Conservation (phyloP, 2,113 vertebrate genomes). For the Xenopus laevis region DNA sequence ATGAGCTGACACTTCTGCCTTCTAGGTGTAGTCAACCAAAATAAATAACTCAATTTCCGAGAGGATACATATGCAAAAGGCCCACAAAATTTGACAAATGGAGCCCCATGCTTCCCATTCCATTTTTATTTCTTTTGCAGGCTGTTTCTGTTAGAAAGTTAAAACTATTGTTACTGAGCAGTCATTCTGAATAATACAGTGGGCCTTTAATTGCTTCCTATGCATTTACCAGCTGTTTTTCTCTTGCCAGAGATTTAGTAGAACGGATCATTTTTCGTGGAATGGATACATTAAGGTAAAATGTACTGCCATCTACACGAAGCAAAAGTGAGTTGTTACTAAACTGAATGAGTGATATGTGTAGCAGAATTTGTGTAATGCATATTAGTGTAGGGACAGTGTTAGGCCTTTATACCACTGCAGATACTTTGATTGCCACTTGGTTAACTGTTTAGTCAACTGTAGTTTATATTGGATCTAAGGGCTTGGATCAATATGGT, state of each 20-base stretch:
- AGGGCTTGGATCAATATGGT: too few species aligned
- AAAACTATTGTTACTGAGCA: slow-evolving; percentile 39
- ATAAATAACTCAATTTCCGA: slow-evolving; percentile 70
- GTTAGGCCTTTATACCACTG: too few species aligned
- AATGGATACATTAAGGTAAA: too few species aligned
- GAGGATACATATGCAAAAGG: slow-evolving; percentile 59
- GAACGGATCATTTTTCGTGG: slow-evolving; percentile 9
- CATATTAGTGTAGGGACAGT: too few species aligned
- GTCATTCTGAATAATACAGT: slow-evolving; percentile 57
- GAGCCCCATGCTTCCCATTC: slow-evolving; percentile 48
- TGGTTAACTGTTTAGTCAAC: too few species aligned
- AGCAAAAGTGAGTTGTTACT: too few species aligned
- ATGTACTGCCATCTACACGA: too few species aligned
- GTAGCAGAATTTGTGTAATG: too few species aligned
- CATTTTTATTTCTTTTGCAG: slow-evolving; percentile 79
- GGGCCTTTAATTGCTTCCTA: slow-evolving; percentile 74
- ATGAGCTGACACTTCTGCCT: slow-evolving; percentile 54
- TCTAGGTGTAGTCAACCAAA: slow-evolving; percentile 72
- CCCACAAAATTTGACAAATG: neutral
- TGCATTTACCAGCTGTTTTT: slow-evolving; percentile 73
- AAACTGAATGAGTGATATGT: too few species aligned
- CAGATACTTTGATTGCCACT: too few species aligned
- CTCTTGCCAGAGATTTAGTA: slow-evolving; percentile 36
- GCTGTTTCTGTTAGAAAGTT: slow-evolving; percentile 52
- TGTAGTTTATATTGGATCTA: too few species aligned